Evolutionary conservation across 2,888 invertebrate genomes (phyloP), one percentile per base, ranked within the genome.

Genomic region (Schizotus pectinicornis): DNA sequence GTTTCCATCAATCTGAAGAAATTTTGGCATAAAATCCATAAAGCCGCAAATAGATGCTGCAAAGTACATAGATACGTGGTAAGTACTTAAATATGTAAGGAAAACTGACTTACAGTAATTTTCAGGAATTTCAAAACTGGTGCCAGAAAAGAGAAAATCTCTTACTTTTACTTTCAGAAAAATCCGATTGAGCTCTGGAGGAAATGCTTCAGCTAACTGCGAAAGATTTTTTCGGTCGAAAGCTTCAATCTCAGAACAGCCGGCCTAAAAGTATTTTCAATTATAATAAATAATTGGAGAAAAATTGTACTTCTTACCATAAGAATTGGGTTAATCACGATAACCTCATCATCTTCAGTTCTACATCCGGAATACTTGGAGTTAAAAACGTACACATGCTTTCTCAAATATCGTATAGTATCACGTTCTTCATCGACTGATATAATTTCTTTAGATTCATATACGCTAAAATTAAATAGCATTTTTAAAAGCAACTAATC

Each of bases 121-220:
- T 43, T 43, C 31, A 7, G 43, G 43, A 32, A 43, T 88, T 46
- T 85, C 83, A 67, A 82, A 31, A 8, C 8, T 13, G 8, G 31
- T 11, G 1, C 32, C 43, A 11, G 12, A 8, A 11, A 43, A 43
- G 8, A 43, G 2, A 12, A 43, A n/a, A 32, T 43, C 43, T 3
- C 7, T 31, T 12, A 43, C 32, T 31, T 43, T 31, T 5, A 7
- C 7, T 3, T 9, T 31, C 1, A 43, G 14, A 3, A 43, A 43
- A 6, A 32, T 6, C 8, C 33, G 8, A 8, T 3, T 11, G 6
- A 43, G 8, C 5, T 43, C 13, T 9, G 43, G 43, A 11, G 11
- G n/a, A n/a, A 43, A 13, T 8, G 7, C 6, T 6, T 43, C 32
- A 32, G 13, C 11, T 2, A 43, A 7, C 22, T 2, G 2, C 2